phyloP scores from a whole-genome alignment of 2,888 invertebrate species.

The Tetrapedia diversipes region DNA sequence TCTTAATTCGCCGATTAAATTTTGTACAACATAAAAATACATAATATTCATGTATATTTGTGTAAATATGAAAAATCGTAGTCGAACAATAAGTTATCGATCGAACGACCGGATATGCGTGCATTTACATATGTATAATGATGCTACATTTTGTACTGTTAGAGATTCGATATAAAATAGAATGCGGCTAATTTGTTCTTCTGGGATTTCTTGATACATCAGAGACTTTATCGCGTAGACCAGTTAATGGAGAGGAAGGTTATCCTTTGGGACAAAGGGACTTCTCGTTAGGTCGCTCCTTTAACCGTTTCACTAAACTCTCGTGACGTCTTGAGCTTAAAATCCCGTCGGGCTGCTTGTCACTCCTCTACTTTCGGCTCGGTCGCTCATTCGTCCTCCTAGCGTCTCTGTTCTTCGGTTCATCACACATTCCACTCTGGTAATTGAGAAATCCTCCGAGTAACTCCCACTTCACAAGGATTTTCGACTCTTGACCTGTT shows the following conservation, averaged over 20 bases:
- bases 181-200: slow-evolving; percentile 60
- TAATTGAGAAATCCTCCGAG: slow-evolving; percentile 69
- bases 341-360: slow-evolving; percentile 70
- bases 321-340: slow-evolving; percentile 70
- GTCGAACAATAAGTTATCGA: neutral
- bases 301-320: slow-evolving; percentile 72
- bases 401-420: slow-evolving; percentile 49
- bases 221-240: slow-evolving; percentile 49
- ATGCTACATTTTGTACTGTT: neutral
- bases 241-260: slow-evolving; percentile 65
- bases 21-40: too few species aligned
- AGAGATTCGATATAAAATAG: slow-evolving; percentile 33
- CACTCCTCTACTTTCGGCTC: slow-evolving; percentile 62
- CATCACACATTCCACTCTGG: slow-evolving; percentile 67
- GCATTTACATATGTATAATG: neutral
- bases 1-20: too few species aligned
- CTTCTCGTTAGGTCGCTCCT: slow-evolving; percentile 67
- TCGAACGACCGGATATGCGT: neutral
- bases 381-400: slow-evolving; percentile 43
- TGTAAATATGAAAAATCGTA: slow-evolving; percentile 19
- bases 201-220: slow-evolving; percentile 59
- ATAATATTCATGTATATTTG: too few species aligned
- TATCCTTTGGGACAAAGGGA: slow-evolving; percentile 68
- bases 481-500: slow-evolving; percentile 38
- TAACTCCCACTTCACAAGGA: slow-evolving; percentile 42